Evolutionary conservation across 2,113 vertebrate genomes (phyloP).

Genomic region (Eclectus roratus): DNA sequence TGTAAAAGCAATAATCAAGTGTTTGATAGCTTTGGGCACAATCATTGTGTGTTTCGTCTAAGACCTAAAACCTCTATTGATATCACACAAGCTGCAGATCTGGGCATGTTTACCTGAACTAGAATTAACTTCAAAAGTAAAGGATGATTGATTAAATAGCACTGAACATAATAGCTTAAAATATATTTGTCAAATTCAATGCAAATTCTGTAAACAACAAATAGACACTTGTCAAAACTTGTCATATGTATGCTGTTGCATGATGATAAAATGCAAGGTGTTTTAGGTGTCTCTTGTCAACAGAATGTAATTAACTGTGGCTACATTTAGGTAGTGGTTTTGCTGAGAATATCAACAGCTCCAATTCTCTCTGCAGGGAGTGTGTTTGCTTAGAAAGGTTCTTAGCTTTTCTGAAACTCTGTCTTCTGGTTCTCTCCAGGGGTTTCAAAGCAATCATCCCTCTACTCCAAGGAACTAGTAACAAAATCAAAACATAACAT

Average conservation of each 20-base stretch:
- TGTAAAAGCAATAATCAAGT: slow-evolving; percentile 36
- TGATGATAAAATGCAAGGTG: slow-evolving; percentile 22
- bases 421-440: slow-evolving; percentile 4
- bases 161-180: slow-evolving; percentile 9
- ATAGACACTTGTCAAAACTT: slow-evolving; percentile 65
- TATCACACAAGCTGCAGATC: neutral
- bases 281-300: slow-evolving; percentile 51
- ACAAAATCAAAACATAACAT: neutral
- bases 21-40: neutral
- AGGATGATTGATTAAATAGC: slow-evolving; percentile 40
- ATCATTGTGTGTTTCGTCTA: neutral
- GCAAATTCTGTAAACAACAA: slow-evolving; percentile 56
- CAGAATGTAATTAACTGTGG: slow-evolving; percentile 46
- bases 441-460: slow-evolving; percentile 11
- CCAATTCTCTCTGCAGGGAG: slow-evolving; percentile 2
- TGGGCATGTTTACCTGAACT: slow-evolving; percentile 22
- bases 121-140: slow-evolving; percentile 41
- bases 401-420: slow-evolving; percentile 13
- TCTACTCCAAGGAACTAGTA: neutral
- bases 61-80: slow-evolving; percentile 7
- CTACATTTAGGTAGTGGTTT: slow-evolving; percentile 49
- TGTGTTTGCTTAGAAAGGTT: slow-evolving; percentile 27
- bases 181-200: slow-evolving; percentile 32
- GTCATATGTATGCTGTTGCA: slow-evolving; percentile 26
- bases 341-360: slow-evolving; percentile 29